Conservation (phyloP, 1,140 invertebrate species). For the Trachelipus rathkii region DNA sequence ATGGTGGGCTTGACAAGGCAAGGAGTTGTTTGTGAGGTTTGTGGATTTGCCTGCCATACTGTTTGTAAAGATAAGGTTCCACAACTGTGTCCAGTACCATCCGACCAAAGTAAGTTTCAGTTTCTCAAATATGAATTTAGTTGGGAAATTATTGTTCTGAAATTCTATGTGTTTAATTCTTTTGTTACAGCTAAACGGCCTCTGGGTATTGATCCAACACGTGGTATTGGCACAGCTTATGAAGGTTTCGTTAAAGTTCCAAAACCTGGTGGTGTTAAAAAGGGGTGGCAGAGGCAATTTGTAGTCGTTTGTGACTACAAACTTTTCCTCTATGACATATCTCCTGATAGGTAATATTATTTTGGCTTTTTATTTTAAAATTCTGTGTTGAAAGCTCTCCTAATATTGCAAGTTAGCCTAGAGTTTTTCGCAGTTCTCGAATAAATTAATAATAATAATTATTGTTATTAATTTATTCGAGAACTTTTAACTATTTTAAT, state of each 20-base stretch:
- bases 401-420: too few relatives aligned
- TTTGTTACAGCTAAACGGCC: constrained; percentile 72
- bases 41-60: constrained; percentile 93
- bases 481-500: too few relatives aligned
- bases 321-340: constrained; percentile 96
- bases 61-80: constrained; percentile 91
- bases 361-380: not conserved
- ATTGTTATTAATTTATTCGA: too few relatives aligned
- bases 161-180: constrained; percentile 27
- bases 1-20: constrained; percentile 79
- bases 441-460: too few relatives aligned
- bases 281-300: constrained; percentile 95
- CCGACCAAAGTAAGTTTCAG: constrained; percentile 73
- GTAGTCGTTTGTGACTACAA: constrained; percentile 99
- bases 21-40: constrained; percentile 91
- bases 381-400: not conserved
- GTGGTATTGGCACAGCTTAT: constrained; percentile 94
- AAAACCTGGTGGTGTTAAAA: constrained; percentile 93
- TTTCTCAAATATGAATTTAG: not conserved
- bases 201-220: constrained; percentile 90
- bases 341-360: constrained; percentile 61
- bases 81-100: constrained; percentile 83
- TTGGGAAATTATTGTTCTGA: not conserved
- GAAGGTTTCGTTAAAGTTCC: constrained; percentile 96
- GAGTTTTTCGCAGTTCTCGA: too few relatives aligned